These are phyloP conservation scores for Hyposmocoma kahamanoa DNA, from an alignment of 1,140 invertebrate genomes.

Conservation along the genomic window DNA sequence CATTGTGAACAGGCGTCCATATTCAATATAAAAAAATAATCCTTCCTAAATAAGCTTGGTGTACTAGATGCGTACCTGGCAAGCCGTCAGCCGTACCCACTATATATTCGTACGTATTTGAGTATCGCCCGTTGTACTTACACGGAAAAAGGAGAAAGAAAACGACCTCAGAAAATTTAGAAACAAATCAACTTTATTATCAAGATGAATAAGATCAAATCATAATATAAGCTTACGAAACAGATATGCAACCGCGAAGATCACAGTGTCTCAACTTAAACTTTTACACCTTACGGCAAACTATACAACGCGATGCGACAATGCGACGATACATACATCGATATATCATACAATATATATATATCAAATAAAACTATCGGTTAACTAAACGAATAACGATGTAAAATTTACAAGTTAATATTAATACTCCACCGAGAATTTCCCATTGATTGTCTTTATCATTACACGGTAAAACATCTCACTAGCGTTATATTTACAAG, in stretches of 20 bases:
- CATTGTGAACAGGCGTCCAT: too few species aligned
- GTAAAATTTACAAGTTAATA: conserved; percentile 48
- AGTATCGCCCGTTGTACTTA: too few species aligned
- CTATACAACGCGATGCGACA: too few species aligned
- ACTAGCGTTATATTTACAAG: conserved; percentile 65
- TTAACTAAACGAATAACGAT: conserved; percentile 39
- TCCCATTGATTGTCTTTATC: conserved; percentile 51
- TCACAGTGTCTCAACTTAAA: conserved; percentile 20
- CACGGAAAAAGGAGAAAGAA: conserved; percentile 27
- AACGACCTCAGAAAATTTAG: conserved; percentile 66
- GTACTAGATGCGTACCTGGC: too few species aligned
- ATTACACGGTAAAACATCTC: conserved; percentile 63
- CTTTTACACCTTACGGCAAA: conserved; percentile 19
- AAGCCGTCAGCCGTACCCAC: too few species aligned
- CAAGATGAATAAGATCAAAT: conserved; percentile 73
- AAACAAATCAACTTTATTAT: conserved; percentile 74
- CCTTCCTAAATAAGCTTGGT: too few species aligned
- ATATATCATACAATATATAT: not conserved
- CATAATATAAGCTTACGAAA: conserved; percentile 64
- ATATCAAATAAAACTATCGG: not conserved
- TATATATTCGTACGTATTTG: too few species aligned
- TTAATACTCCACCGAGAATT: conserved; percentile 40
- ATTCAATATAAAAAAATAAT: too few species aligned
- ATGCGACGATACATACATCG: too few species aligned
- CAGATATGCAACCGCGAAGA: conserved; percentile 45